phyloP scores from a whole-genome alignment of 23 tunicate species.

The Trididemnum miniatum region DNA sequence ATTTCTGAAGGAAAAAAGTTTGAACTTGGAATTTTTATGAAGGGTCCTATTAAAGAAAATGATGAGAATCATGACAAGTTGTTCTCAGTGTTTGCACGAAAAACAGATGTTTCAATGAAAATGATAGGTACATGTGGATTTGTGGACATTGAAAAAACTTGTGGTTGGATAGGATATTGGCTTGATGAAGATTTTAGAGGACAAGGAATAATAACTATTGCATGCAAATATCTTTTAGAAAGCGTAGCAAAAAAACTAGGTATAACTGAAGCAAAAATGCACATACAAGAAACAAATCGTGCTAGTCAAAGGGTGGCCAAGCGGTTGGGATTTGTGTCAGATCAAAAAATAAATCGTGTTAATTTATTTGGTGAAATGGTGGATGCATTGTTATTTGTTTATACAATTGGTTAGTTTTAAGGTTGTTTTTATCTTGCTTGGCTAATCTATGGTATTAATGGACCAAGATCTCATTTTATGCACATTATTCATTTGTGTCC shows the following conservation, averaged over 20 bases:
- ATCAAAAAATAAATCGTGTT: neutral
- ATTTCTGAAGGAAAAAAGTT: neutral
- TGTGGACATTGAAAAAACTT: conserved; percentile 5
- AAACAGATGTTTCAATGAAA: neutral
- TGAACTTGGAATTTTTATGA: conserved; percentile 26
- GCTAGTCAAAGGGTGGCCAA: neutral
- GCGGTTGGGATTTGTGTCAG: neutral
- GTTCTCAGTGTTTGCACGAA: neutral
- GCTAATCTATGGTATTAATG: too few species aligned
- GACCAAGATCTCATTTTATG: too few species aligned
- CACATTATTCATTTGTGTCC: too few species aligned
- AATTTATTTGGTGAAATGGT: conserved; percentile 1
- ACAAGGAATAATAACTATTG: conserved; percentile 38
- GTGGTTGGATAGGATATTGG: conserved; percentile 46
- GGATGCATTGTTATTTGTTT: neutral
- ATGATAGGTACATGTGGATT: conserved; percentile 49
- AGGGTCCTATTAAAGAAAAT: neutral
- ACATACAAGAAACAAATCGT: neutral
- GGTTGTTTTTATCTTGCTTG: too few species aligned
- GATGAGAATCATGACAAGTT: neutral
- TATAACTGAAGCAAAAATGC: neutral
- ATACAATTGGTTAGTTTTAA: too few species aligned
- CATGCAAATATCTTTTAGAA: neutral
- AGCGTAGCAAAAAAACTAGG: neutral
- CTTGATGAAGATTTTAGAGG: conserved; percentile 36